Base-by-base conservation (phyloP, 1,140 invertebrate genomes). In the Drosophila erecta region DNA sequence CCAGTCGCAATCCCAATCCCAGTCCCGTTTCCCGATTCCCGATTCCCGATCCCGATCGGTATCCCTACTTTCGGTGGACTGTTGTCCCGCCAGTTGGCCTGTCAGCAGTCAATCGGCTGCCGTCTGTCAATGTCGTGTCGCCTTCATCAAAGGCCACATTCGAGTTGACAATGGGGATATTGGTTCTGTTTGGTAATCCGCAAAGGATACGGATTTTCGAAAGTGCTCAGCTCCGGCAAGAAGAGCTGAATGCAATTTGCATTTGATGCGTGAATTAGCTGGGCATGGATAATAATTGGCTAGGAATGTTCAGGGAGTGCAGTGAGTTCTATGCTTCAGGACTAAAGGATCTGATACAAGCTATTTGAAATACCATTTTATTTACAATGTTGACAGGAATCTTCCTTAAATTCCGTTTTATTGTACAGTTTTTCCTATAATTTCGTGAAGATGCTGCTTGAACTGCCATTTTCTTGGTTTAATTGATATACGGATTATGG, bases 41-140 rank as follows among this genome's bases (percentile, higher is more conserved):
- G 1, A 17, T 0, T 30, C n/a, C 27, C 41, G n/a, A 24, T 22
- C 47, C 41, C 40, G 20, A 35, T 17, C 37, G 15, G 37, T 15
- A 27, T 60, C 43, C 44, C 53, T 12, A 22, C 61, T 17, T 43
- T 47, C 54, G 17, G 40, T 44, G 40, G 41, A 56, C 33, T 57
- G 56, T 44, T 40, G 61, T 40, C 41, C 43, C 24, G 59, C 37
- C 64, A 30, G 27, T 57, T 44, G n/a, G 65, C n/a, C 77, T 86
- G 78, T 86, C 83, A 86, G 67, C 74, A 86, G 78, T 78, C 81
- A 89, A 77, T 84, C 83, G 79, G 66, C 83, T 76, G 66, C 81
- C 79, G 83, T 87, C 81, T 83, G 81, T 86, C 83, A 86, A 87
- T 74, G 78, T 87, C 83, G 83, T 72, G 83, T 87, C 83, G 83